Evolutionary conservation across 2,888 invertebrate species (phyloP), one percentile per base, ranked within the genome.

Genomic region (Drosophila subquinaria): DNA sequence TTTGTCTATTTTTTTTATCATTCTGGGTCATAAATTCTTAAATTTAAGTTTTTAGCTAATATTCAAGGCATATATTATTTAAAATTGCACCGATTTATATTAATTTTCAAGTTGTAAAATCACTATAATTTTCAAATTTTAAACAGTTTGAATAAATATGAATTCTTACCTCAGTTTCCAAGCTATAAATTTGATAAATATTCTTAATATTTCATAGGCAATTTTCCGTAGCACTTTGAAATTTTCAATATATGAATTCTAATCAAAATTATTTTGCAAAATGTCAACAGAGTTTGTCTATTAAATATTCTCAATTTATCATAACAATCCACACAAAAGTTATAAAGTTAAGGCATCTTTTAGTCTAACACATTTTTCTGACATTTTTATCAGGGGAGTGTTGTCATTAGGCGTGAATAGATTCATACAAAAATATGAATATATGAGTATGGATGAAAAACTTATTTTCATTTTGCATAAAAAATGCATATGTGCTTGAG

Each of bases 371-470:
- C 5, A 11, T 17, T 55, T 20, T 36, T 56, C 17, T 50, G 52
- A 27, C 50, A 53, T 60, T 72, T 52, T 30, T 51, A 67, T 59
- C 6, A 60, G 83, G 88, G 86, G 74, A 76, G 76, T 78, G 55
- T 57, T 76, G 76, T 79, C 79, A 72, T 79, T 84, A 73, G 82
- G 73, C 67, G 63, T 81, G 52, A 69, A 79, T 72, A 69, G 52
- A 70, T 71, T 38, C 69, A 75, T 81, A 81, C 77, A 88, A 75
- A 79, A 76, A 62, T 27, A 53, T 48, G 13, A 17, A 48, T 47
- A 35, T 35, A 17, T 33, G n/a, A 27, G 55, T 33, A 38, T 11
- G 8, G 35, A 33, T 47, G 40, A 40, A 20, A 55, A 55, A 40
- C 20, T 38, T 20, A 15, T 48, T 69, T 65, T 73, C 35, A 52